Percentiles rank a stretch among this genome's conserved stretches.
Conservation (phyloP, 2,888 invertebrate genomes). For the Torymus aiolomorphi region DNA sequence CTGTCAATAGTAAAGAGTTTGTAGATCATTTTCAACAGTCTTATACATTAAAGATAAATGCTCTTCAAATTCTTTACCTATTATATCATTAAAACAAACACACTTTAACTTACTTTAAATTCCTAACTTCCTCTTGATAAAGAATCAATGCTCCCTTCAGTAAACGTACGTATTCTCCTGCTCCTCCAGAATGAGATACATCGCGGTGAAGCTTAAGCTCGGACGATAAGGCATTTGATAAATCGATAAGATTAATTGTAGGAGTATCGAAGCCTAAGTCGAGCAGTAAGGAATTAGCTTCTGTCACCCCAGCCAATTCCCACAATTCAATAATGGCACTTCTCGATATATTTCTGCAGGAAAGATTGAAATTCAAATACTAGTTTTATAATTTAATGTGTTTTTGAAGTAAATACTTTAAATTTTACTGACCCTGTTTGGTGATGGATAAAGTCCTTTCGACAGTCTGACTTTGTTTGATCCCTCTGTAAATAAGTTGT, state of each 20-base stretch:
- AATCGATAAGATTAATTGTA: constrained; percentile 79
- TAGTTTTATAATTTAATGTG: constrained; percentile 5
- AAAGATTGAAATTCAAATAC: constrained; percentile 7
- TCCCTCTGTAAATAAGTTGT: constrained; percentile 50
- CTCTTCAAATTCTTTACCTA: too few species aligned
- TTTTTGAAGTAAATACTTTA: constrained; percentile 11
- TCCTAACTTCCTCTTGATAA: constrained; percentile 82
- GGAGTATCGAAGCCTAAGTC: constrained; percentile 82
- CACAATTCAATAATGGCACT: constrained; percentile 82
- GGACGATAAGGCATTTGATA: constrained; percentile 83
- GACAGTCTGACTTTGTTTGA: constrained; percentile 60
- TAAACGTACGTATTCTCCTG: constrained; percentile 76
- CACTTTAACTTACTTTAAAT: constrained; percentile 75
- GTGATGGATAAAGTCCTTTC: constrained; percentile 64
- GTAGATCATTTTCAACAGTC: too few species aligned
- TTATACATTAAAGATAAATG: too few species aligned
- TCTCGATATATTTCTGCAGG: constrained; percentile 56
- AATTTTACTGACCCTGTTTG: constrained; percentile 53
- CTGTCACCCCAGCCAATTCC: constrained; percentile 83
- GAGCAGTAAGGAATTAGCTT: constrained; percentile 81
- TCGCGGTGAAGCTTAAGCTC: constrained; percentile 78
- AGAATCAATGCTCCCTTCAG: constrained; percentile 82
- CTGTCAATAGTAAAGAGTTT: too few species aligned
- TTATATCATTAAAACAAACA: too few species aligned
- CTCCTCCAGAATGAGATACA: constrained; percentile 69